These are phyloP conservation scores for Phrynosoma platyrhinos DNA, from an alignment of 2,113 vertebrate species.

Conservation along the genomic window DNA sequence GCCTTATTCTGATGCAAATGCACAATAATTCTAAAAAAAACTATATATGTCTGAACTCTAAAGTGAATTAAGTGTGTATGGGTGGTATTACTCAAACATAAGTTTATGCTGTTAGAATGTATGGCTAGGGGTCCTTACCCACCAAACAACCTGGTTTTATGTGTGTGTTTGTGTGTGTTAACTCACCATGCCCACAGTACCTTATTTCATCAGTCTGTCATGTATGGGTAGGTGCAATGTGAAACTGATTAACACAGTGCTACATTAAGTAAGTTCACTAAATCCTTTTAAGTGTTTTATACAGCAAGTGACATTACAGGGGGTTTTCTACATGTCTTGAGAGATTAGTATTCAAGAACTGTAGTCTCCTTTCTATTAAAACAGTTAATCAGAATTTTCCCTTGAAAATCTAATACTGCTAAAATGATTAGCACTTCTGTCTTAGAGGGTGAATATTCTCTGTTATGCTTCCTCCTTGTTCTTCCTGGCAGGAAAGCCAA, in stretches of 20 bases:
- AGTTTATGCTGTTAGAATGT: constrained; percentile 41
- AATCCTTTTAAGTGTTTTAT: constrained; percentile 35
- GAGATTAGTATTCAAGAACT: constrained; percentile 19
- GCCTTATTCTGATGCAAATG: not conserved
- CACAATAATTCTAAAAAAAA: not conserved
- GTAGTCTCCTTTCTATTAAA: constrained; percentile 23
- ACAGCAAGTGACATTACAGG: constrained; percentile 54
- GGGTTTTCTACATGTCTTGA: constrained; percentile 19
- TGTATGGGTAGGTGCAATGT: not conserved
- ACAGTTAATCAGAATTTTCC: constrained; percentile 41
- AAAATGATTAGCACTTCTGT: constrained; percentile 55
- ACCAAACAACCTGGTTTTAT: not conserved
- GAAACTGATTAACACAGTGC: not conserved
- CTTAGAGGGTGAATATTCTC: constrained; percentile 48
- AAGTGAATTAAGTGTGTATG: constrained; percentile 24
- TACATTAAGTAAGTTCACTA: not conserved
- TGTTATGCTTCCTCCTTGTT: constrained; percentile 13
- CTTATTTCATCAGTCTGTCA: not conserved
- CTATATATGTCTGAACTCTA: constrained; percentile 32
- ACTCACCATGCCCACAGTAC: not conserved
- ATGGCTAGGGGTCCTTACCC: not conserved
- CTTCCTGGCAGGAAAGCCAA: constrained; percentile 44
- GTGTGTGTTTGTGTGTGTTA: not conserved
- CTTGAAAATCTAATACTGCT: constrained; percentile 35
- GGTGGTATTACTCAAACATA: constrained; percentile 35